Percentiles rank a stretch among this genome's conserved stretches.
Conservation (phyloP, 2,113 vertebrate genomes). For the Grus americana region DNA sequence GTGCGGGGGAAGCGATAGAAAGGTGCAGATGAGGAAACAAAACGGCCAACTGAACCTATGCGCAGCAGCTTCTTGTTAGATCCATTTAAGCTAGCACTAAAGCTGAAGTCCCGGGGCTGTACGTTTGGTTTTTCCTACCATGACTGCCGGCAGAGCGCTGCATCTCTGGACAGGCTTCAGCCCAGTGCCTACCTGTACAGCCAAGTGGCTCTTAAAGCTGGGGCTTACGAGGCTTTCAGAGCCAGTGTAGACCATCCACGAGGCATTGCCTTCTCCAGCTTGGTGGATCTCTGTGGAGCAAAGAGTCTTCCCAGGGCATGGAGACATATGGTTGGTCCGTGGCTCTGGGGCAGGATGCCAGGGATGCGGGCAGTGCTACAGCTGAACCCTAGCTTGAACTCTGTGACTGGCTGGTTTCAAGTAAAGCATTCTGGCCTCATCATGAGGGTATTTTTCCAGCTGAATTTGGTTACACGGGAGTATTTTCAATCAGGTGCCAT, state of each 20-base stretch:
- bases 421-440: neutral
- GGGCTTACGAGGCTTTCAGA: neutral
- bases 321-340: neutral
- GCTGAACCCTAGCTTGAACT: neutral
- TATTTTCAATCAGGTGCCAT: neutral
- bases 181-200: neutral
- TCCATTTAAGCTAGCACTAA: neutral
- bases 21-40: neutral
- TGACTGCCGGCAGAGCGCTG: accelerated
- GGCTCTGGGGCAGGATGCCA: neutral
- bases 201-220: accelerated
- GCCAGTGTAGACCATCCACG: neutral
- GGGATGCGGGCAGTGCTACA: neutral
- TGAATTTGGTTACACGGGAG: neutral
- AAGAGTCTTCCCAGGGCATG: neutral
- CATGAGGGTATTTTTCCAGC: neutral
- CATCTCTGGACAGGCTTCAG: neutral
- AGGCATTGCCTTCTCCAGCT: neutral
- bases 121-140: neutral
- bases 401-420: neutral
- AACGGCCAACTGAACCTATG: neutral
- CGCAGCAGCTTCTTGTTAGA: neutral
- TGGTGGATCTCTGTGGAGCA: neutral
- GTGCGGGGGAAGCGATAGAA: accelerated
- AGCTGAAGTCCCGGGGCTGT: neutral